Percentiles rank a stretch among this genome's conserved stretches.
phyloP scores from a whole-genome alignment of 2,797 vertebrate genomes.

The Ibycter americanus region DNA sequence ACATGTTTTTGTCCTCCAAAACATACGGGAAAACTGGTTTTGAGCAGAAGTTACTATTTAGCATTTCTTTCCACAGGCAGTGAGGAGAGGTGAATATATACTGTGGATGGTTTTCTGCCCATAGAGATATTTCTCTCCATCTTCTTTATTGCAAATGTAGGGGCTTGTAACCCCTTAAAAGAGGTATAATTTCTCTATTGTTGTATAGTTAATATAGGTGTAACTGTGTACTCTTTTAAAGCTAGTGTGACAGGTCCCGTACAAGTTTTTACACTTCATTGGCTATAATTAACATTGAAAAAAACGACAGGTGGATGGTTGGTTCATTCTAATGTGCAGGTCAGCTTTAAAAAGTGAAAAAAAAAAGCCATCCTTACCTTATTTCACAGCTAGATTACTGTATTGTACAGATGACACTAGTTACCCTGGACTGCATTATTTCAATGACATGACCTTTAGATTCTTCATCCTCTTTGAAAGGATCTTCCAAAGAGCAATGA shows the following conservation, averaged over 20 bases:
- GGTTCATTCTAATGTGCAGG: not conserved
- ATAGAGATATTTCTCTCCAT: not conserved
- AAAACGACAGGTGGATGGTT: not conserved
- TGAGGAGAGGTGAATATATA: not conserved
- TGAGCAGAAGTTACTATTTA: not conserved
- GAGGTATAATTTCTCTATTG: not conserved
- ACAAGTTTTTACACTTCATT: not conserved
- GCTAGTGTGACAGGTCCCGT: not conserved
- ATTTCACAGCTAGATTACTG: not conserved
- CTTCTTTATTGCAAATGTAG: not conserved
- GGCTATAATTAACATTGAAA: not conserved
- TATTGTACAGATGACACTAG: not conserved
- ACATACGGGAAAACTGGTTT: not conserved
- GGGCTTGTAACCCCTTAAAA: not conserved
- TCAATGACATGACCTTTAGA: conserved; percentile 56
- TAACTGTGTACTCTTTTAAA: not conserved
- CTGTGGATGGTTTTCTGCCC: not conserved
- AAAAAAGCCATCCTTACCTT: not conserved
- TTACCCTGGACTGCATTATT: conserved; percentile 19
- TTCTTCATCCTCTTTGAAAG: conserved; percentile 40
- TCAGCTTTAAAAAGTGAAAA: not conserved
- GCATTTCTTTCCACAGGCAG: not conserved
- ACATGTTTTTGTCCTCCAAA: not conserved
- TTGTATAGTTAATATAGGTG: not conserved
- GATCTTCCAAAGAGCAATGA: conserved; percentile 3